A percentile compares a stretch with the other conserved stretches of the same genome.
phyloP scores from a whole-genome alignment of 2,888 invertebrate genomes.

The Halocaridina rubra region DNA sequence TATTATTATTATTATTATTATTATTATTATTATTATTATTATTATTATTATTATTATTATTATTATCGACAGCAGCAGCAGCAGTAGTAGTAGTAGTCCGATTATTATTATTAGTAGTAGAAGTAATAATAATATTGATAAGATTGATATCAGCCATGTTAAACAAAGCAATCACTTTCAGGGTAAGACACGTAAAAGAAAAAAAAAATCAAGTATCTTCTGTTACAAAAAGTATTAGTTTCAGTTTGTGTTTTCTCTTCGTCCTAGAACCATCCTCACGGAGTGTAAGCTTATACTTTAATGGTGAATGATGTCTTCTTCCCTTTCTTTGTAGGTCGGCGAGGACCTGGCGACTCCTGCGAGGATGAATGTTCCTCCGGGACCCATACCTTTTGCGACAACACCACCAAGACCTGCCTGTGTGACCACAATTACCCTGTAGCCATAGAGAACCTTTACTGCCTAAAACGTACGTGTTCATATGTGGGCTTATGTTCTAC shows the following conservation, averaged over 20 bases:
- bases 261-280: no score
- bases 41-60: background rate
- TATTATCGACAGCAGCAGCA: background rate
- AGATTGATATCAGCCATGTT: no score
- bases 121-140: no score
- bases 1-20: background rate
- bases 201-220: no score
- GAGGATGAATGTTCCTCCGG: constrained; percentile 26
- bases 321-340: background rate
- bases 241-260: no score
- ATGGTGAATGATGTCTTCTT: background rate
- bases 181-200: no score
- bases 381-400: constrained; percentile 42
- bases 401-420: constrained; percentile 35
- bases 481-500: background rate
- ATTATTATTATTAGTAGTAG: background rate
- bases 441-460: constrained; percentile 6
- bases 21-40: background rate
- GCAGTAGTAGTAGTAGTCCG: background rate
- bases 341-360: constrained; percentile 46
- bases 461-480: constrained; percentile 24
- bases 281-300: background rate
- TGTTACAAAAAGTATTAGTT: no score
- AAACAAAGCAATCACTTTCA: no score
- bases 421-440: constrained; percentile 42